Base-by-base conservation (phyloP, 53 echinoderm and acorn worm genomes). In the Hippasteria phrygiana region DNA sequence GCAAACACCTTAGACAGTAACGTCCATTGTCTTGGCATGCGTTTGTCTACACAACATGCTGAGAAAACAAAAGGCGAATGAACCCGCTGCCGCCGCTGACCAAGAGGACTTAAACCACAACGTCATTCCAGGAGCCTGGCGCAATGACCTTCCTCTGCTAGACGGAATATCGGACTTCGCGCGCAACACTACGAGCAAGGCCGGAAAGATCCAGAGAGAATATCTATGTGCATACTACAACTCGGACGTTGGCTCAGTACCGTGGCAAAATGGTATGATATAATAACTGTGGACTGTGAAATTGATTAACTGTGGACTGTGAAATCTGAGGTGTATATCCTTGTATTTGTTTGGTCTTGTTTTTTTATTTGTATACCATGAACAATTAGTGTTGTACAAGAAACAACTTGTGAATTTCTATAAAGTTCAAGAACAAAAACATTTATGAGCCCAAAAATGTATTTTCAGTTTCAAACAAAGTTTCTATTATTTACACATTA, bases 211-310 rank as follows among this genome's bases (percentile, higher is more conserved):
- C 20, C 93, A 75, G 82, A 75, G 88, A 63, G 76, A 43, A 22
- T 89, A 82, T 37, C 76, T 92, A 74, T 56, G 24, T 35, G 33
- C 46, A 18, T 92, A 83, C 84, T 83, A 26, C 80, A 88, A 88
- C 88, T 66, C 75, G 35, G 45, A 41, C 31, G 89, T 55, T 40
- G 92, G 93, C 24, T 13, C 62, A 26, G 89, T 92, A 2, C 82
- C 85, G 47, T 92, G 93, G 93, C 89, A 92, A 51, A 62, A 88
- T 12, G 6, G 48, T 2, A 92, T 92, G 88, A 78, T 88, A 28
- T 89, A 62, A n/a, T n/a, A n/a, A n/a, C n/a, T n/a, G n/a, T n/a
- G n/a, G n/a, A n/a, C n/a, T n/a, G n/a, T n/a, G n/a, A n/a, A n/a
- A n/a, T n/a, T n/a, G n/a, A n/a, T n/a, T n/a, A n/a, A n/a, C n/a